A percentile compares a stretch with the other conserved stretches of the same genome.
Evolutionary conservation across 2,113 vertebrate genomes (phyloP).

Genomic region (Toxotes jaculatrix): DNA sequence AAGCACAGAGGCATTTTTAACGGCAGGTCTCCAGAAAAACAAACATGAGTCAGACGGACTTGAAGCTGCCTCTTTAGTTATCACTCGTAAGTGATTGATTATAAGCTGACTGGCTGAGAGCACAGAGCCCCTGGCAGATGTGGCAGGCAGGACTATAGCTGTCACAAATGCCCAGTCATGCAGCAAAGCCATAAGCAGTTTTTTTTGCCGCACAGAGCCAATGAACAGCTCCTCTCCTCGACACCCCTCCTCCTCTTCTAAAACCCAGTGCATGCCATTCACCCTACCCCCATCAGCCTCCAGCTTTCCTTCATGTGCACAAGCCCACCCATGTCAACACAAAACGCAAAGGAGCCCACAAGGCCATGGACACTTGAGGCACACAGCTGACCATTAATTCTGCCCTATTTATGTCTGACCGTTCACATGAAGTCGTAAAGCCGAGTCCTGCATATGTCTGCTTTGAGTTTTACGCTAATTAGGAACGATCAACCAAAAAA

Average conservation of each 20-base stretch:
- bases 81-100: constrained; percentile 78
- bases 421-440: constrained; percentile 56
- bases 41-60: constrained; percentile 50
- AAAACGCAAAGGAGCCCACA: constrained; percentile 67
- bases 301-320: constrained; percentile 71
- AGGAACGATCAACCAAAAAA: constrained; percentile 62
- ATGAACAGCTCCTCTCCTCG: constrained; percentile 68
- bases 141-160: constrained; percentile 78
- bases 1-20: constrained; percentile 47
- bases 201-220: constrained; percentile 74
- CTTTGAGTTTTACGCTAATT: constrained; percentile 64
- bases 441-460: constrained; percentile 44
- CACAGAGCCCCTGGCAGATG: constrained; percentile 76
- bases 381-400: constrained; percentile 78
- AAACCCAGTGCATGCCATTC: constrained; percentile 76
- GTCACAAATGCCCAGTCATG: constrained; percentile 87
- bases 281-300: constrained; percentile 81
- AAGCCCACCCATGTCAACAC: constrained; percentile 76
- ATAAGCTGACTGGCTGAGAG: constrained; percentile 67
- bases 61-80: constrained; percentile 65
- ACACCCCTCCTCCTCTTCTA: constrained; percentile 74
- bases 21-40: constrained; percentile 46
- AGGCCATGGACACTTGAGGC: constrained; percentile 68
- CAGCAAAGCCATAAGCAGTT: constrained; percentile 82
- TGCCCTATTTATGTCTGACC: constrained; percentile 80